Evolutionary conservation across 1,140 invertebrate species (phyloP).

Genomic region (Bacillus rossius): DNA sequence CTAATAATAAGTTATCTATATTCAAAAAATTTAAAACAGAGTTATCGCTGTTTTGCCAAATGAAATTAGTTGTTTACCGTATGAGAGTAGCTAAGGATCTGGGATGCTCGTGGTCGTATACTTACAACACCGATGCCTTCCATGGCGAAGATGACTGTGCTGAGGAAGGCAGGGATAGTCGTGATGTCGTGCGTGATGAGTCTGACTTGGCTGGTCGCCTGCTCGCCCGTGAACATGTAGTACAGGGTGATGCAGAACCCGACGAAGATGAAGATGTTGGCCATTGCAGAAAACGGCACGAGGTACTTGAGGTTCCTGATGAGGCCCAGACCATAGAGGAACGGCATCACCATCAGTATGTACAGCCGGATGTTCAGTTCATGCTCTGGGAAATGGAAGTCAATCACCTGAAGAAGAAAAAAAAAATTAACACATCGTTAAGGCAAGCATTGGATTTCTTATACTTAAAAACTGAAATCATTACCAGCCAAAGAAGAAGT

Average conservation of each 20-base stretch:
- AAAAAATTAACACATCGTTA: slow-evolving; percentile 15
- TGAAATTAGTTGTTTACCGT: too few species aligned
- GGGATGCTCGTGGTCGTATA: too few species aligned
- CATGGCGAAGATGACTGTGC: slow-evolving; percentile 74
- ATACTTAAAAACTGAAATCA: too few species aligned
- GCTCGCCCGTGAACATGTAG: slow-evolving; percentile 54
- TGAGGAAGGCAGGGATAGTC: slow-evolving; percentile 37
- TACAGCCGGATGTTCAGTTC: slow-evolving; percentile 41
- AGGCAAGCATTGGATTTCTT: too few species aligned
- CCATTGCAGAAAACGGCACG: slow-evolving; percentile 67
- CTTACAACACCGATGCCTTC: slow-evolving; percentile 70
- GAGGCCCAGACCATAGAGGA: slow-evolving; percentile 55
- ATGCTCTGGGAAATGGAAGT: slow-evolving; percentile 15
- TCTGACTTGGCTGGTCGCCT: neutral
- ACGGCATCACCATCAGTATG: slow-evolving; percentile 53
- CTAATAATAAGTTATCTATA: too few species aligned
- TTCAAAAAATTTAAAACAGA: too few species aligned
- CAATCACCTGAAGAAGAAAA: too few species aligned
- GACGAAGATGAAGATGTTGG: slow-evolving; percentile 60
- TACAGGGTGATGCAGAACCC: slow-evolving; percentile 65
- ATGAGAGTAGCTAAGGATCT: too few species aligned
- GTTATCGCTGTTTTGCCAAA: too few species aligned
- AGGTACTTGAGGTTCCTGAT: slow-evolving; percentile 65
- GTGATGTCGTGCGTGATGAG: neutral
- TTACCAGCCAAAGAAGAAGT: too few species aligned